These are phyloP conservation scores for Aspidiotus rigidus DNA, from an alignment of 2,888 invertebrate genomes.

Conservation along the genomic window DNA sequence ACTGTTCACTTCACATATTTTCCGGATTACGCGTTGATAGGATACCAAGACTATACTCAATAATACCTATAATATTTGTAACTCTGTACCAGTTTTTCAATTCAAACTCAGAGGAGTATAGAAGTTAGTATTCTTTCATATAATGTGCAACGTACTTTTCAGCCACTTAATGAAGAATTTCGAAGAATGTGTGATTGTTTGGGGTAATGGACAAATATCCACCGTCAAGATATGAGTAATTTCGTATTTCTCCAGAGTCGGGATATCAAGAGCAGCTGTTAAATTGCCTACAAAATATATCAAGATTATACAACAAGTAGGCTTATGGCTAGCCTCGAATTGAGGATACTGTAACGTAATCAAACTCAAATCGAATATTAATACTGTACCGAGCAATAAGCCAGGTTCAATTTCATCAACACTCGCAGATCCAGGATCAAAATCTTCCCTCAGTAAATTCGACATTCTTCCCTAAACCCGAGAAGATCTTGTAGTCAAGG, in stretches of 20 bases:
- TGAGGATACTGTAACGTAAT: not conserved
- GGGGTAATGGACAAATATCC: conserved; percentile 73
- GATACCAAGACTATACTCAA: too few species aligned
- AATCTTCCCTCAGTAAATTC: conserved; percentile 43
- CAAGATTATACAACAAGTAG: not conserved
- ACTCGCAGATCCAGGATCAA: conserved; percentile 52
- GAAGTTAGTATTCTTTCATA: too few species aligned
- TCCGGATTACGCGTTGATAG: too few species aligned
- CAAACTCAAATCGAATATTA: conserved; percentile 5
- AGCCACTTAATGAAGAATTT: conserved; percentile 63
- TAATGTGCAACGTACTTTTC: conserved; percentile 49
- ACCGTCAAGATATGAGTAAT: conserved; percentile 72
- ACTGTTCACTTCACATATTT: too few species aligned
- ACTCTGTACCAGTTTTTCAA: conserved; percentile 12
- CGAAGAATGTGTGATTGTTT: conserved; percentile 58
- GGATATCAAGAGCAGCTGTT: conserved; percentile 65
- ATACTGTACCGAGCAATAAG: conserved; percentile 47
- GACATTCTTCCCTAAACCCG: conserved; percentile 14
- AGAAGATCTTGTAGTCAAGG: too few species aligned
- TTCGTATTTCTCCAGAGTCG: conserved; percentile 54
- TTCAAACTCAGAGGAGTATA: not conserved
- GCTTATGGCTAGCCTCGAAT: not conserved
- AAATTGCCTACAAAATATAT: conserved; percentile 55
- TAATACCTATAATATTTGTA: conserved; percentile 20
- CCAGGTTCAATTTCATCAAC: conserved; percentile 49